Evolutionary conservation across 1,140 invertebrate species (phyloP), one percentile per base, ranked within the genome.

Genomic region (Zaprionus capensis): DNA sequence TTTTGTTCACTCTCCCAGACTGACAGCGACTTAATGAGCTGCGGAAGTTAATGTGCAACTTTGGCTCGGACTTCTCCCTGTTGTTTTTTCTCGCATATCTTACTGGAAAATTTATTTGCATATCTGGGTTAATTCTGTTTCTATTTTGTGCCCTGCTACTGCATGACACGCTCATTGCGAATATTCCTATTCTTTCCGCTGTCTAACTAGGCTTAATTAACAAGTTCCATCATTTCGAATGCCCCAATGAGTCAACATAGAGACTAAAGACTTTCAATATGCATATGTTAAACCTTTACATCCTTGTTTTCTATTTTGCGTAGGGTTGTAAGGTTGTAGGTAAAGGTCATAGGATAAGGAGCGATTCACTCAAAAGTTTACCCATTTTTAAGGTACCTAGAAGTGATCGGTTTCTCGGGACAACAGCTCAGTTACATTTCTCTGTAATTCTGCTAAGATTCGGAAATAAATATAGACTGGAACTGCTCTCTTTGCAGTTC

Each of bases 11-110:
- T 46, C 28, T 17, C 17, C 17, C 41, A 12, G 58, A 31, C 81
- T 84, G 84, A 88, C 84, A 84, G 85, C 69, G 85, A 87, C 84
- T 88, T 88, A 88, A 88, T 88, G 85, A 90, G 84, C 85, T 88
- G 81, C 78, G 85, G 84, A 88, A 90, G 84, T 88, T 88, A 90
- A 88, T 88, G 85, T 90, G 81, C 78, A 90, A 78, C 81, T 49
- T 79, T 76, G 61, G 62, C 63, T 62, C 62, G 64, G 72, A 81
- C 78, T 79, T 72, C 9, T 24, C 46, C 12, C 41, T 46, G n/a
- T 76, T 83, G 71, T 70, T 64, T 56, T 72, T 76, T 44, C 46
- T 75, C 34, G 11, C 20, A 62, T 51, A 59, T 61, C 15, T 71
- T 62, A 70, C 46, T 79, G 62, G 78, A 53, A 68, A 86, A 88